Percentiles rank a stretch among this genome's conserved stretches.
Evolutionary conservation across 23 tunicate species (phyloP).

Genomic region (Trididemnum miniatum): DNA sequence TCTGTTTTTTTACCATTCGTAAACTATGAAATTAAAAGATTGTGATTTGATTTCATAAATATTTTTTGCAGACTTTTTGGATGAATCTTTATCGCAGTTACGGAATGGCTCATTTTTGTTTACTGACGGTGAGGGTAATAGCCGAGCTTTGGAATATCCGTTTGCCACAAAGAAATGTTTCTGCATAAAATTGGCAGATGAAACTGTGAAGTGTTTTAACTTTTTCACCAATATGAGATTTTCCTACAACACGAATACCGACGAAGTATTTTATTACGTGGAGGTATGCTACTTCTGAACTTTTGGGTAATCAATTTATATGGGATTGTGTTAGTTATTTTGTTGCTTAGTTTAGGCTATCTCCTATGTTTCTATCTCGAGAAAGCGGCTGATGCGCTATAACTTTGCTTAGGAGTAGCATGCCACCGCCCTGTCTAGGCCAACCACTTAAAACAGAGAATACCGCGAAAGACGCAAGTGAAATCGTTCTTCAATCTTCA

Average conservation of each 20-base stretch:
- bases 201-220: not conserved
- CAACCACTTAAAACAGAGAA: too few species aligned
- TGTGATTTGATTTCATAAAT: not conserved
- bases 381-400: too few species aligned
- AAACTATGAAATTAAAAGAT: too few species aligned
- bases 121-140: not conserved
- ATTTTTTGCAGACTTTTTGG: slow-evolving; percentile 9
- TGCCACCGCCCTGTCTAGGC: too few species aligned
- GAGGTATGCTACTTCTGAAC: slow-evolving; percentile 1
- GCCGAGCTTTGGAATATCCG: slow-evolving; percentile 1
- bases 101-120: slow-evolving; percentile 5
- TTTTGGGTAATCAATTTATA: too few species aligned
- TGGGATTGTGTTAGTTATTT: too few species aligned
- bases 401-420: too few species aligned
- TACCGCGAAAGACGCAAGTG: too few species aligned
- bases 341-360: too few species aligned
- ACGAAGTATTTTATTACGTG: slow-evolving; percentile 10
- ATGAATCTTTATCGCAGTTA: slow-evolving; percentile 5
- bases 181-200: not conserved
- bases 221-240: not conserved
- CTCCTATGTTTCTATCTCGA: too few species aligned
- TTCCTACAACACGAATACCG: not conserved
- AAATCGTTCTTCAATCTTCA: too few species aligned
- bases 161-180: slow-evolving; percentile 29
- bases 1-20: too few species aligned